Conservation (phyloP, 2,113 vertebrate species). For the Brachyistius frenatus region DNA sequence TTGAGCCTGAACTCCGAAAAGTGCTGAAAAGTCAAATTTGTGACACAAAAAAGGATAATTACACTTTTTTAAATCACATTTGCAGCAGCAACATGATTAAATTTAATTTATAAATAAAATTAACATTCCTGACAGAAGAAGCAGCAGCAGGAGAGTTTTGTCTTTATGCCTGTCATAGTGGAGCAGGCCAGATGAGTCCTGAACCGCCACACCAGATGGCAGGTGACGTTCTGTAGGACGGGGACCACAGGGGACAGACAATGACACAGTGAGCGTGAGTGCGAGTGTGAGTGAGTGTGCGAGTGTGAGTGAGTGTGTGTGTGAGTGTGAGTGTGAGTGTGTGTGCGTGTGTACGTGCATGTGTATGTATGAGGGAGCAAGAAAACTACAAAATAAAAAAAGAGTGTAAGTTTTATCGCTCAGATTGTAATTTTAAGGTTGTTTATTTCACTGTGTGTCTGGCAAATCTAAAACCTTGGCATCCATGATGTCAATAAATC, state of each 20-base stretch:
- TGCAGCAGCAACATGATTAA: slow-evolving; percentile 4
- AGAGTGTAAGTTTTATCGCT: background rate
- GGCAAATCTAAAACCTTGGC: background rate
- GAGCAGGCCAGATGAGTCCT: slow-evolving; percentile 49
- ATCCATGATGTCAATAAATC: background rate
- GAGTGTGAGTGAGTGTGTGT: slow-evolving; percentile 12
- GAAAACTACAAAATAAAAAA: background rate
- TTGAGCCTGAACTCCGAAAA: background rate
- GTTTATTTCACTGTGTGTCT: background rate
- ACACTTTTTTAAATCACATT: background rate
- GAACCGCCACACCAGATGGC: slow-evolving; percentile 58
- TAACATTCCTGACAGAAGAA: slow-evolving; percentile 25
- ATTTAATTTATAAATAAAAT: slow-evolving; percentile 24
- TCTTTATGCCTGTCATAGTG: slow-evolving; percentile 39
- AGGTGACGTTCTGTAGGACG: slow-evolving; percentile 46
- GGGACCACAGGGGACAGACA: slow-evolving; percentile 41
- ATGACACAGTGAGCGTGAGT: background rate
- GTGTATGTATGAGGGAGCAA: background rate
- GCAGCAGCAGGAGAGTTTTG: slow-evolving; percentile 35
- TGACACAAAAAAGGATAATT: background rate
- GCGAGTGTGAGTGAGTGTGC: background rate
- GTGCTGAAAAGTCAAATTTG: background rate
- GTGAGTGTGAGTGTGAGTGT: background rate
- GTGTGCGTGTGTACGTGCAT: slow-evolving; percentile 5
- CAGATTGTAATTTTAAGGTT: background rate